phyloP scores from a whole-genome alignment of 2,113 vertebrate species.

The Ictalurus punctatus region DNA sequence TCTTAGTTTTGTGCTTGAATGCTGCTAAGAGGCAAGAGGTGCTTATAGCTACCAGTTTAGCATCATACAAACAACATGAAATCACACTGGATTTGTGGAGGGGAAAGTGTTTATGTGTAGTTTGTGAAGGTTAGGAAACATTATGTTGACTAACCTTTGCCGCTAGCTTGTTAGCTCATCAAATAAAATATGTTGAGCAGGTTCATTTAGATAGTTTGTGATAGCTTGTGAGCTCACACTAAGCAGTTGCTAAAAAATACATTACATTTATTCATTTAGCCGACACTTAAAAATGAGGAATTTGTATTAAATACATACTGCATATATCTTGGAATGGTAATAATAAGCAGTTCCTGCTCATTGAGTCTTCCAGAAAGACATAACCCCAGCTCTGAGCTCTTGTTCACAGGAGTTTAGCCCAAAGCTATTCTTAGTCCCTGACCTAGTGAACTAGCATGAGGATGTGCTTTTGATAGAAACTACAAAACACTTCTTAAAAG shows the following conservation, averaged over 20 bases:
- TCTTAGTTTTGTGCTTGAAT: neutral
- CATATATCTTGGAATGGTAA: neutral
- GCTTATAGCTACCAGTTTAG: neutral
- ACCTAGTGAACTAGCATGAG: neutral
- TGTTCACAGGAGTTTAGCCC: neutral
- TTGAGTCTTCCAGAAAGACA: neutral
- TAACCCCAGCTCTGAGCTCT: neutral
- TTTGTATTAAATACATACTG: neutral
- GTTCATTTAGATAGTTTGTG: neutral
- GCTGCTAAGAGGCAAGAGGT: neutral
- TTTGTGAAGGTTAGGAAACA: neutral
- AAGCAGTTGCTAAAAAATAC: neutral
- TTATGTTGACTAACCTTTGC: neutral
- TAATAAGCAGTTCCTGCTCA: neutral
- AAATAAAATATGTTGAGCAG: neutral
- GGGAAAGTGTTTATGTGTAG: neutral
- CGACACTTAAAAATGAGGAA: too few species aligned
- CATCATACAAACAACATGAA: neutral
- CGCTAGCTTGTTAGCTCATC: neutral
- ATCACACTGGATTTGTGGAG: neutral
- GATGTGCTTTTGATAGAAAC: neutral
- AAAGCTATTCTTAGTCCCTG: neutral
- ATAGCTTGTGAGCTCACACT: neutral
- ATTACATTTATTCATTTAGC: neutral
- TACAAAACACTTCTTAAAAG: neutral